Evolutionary conservation across 2,888 invertebrate genomes (phyloP).

Genomic region (Marasmarcha lunaedactyla): DNA sequence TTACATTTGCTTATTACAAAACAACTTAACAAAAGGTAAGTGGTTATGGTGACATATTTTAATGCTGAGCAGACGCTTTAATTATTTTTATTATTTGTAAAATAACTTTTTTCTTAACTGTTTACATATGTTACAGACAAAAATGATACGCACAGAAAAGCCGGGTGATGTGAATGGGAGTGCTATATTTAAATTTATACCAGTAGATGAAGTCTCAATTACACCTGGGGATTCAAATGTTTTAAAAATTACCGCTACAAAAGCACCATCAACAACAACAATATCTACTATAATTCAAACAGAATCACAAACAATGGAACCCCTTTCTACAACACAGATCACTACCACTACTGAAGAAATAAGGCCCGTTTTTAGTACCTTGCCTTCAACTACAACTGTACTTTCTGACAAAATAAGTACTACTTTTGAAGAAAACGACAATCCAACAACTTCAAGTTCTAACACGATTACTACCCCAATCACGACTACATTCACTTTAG

Average conservation of each 20-base stretch:
- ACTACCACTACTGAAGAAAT: conserved; percentile 11
- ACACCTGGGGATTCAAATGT: conserved; percentile 51
- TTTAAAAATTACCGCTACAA: conserved; percentile 46
- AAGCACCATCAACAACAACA: conserved; percentile 29
- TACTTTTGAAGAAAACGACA: conserved; percentile 12
- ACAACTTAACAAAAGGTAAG: conserved; percentile 34
- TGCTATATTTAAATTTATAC: conserved; percentile 59
- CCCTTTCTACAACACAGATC: conserved; percentile 18
- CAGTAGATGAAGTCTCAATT: conserved; percentile 53
- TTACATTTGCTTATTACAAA: no score
- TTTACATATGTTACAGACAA: conserved; percentile 51
- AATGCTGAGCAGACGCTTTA: conserved; percentile 16
- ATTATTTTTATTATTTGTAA: conserved; percentile 16
- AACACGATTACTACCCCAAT: conserved; percentile 17
- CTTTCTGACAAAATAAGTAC: conserved; percentile 21
- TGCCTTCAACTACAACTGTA: conserved; percentile 13
- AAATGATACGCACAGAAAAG: conserved; percentile 64
- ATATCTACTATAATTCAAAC: conserved; percentile 18
- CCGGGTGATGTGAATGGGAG: conserved; percentile 46
- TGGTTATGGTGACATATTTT: conserved; percentile 26
- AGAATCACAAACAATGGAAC: conserved; percentile 19
- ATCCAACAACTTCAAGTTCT: conserved; percentile 13
- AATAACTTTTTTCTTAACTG: background rate
- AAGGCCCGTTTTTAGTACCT: conserved; percentile 17
- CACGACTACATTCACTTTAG: conserved; percentile 18